Evolutionary conservation across 1,140 invertebrate genomes (phyloP).

Genomic region (Helicoverpa armigera): DNA sequence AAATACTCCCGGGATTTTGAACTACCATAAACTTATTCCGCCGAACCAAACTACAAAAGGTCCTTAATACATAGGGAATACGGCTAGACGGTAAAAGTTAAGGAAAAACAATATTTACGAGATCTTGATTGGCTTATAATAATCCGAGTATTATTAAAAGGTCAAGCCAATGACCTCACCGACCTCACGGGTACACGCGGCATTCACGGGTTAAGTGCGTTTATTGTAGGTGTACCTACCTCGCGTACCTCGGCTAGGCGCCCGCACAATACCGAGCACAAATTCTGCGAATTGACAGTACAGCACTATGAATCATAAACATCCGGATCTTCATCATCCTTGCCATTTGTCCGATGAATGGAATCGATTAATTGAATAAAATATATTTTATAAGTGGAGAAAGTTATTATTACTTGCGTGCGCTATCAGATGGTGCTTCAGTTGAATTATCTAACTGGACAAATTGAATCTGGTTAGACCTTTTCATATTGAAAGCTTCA

Average conservation of each 20-base stretch:
- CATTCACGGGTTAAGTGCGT: constrained; percentile 43
- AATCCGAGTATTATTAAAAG: constrained; percentile 45
- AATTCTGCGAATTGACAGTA: constrained; percentile 51
- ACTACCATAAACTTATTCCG: too few species aligned
- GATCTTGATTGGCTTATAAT: constrained; percentile 20
- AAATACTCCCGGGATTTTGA: too few species aligned
- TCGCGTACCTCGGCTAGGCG: constrained; percentile 31
- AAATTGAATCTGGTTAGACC: too few species aligned
- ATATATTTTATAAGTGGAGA: constrained; percentile 2
- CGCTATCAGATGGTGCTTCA: too few species aligned
- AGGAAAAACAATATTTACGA: constrained; percentile 42
- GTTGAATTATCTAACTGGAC: background rate
- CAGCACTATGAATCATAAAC: constrained; percentile 51
- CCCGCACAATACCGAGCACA: constrained; percentile 36
- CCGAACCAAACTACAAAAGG: background rate
- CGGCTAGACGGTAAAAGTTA: background rate
- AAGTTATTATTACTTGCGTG: constrained; percentile 2
- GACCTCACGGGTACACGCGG: constrained; percentile 2
- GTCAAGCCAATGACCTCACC: constrained; percentile 57
- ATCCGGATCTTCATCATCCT: constrained; percentile 52
- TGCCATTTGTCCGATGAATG: constrained; percentile 41
- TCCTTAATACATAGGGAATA: too few species aligned
- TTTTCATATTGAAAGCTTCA: too few species aligned
- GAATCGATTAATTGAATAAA: constrained; percentile 20
- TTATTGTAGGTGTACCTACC: constrained; percentile 5